These are phyloP conservation scores for Drosophila mimetica DNA, from an alignment of 2,888 invertebrate species.

Conservation along the genomic window DNA sequence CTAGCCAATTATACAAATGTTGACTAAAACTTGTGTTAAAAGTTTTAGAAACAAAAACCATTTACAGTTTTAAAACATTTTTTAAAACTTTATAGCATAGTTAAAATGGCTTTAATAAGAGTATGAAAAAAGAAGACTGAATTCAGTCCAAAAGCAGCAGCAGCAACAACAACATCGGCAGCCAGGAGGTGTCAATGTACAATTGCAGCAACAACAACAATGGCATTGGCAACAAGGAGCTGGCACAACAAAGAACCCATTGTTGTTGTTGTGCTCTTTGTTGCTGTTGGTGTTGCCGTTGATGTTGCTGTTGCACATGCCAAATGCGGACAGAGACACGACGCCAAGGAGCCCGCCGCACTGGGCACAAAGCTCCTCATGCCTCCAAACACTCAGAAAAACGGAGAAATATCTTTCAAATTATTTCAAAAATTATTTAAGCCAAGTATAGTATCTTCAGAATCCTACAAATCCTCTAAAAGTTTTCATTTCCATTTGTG, in stretches of 20 bases:
- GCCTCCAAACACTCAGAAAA: constrained; percentile 6
- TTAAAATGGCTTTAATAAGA: neutral
- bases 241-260: constrained; percentile 69
- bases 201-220: constrained; percentile 67
- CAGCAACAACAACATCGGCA: constrained; percentile 33
- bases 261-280: constrained; percentile 55
- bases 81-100: too few species aligned
- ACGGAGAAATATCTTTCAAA: too few species aligned
- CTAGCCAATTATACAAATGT: too few species aligned
- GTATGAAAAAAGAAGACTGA: constrained; percentile 20
- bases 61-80: too few species aligned
- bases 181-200: constrained; percentile 77
- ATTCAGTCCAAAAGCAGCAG: neutral
- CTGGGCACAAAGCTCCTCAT: constrained; percentile 27
- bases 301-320: constrained; percentile 67
- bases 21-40: too few species aligned
- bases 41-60: too few species aligned
- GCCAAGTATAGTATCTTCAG: too few species aligned
- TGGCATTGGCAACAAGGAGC: constrained; percentile 40
- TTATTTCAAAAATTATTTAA: too few species aligned
- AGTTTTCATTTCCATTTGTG: too few species aligned
- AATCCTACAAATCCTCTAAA: too few species aligned
- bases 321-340: constrained; percentile 69
- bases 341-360: constrained; percentile 44
- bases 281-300: constrained; percentile 43